Evolutionary conservation across 2,113 vertebrate genomes (phyloP).

Genomic region (Halichoerus grypus): DNA sequence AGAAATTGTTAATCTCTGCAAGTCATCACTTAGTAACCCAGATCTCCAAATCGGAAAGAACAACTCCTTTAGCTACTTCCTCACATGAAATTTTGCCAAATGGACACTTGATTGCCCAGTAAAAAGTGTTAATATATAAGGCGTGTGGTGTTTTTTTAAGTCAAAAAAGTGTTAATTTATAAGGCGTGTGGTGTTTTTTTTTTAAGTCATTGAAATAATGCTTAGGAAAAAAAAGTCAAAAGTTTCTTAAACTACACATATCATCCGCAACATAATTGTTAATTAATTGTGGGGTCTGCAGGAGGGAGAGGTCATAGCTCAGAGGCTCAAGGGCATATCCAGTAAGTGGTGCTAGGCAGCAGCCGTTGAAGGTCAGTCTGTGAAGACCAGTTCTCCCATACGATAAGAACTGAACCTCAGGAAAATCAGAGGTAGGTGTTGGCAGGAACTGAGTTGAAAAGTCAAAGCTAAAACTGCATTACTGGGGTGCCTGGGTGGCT

Average conservation of each 20-base stretch:
- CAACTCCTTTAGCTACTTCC: background rate
- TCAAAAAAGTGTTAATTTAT: background rate
- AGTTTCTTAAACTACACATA: background rate
- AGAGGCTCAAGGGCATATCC: background rate
- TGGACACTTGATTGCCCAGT: background rate
- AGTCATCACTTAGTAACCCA: background rate
- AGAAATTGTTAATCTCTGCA: background rate
- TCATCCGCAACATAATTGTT: background rate
- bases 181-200: background rate
- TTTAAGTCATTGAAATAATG: background rate
- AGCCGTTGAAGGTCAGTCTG: background rate
- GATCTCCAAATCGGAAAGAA: constrained; percentile 7
- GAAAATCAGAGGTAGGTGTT: background rate
- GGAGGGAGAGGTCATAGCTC: too few relatives aligned
- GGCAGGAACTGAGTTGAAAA: background rate
- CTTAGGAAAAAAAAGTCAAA: background rate
- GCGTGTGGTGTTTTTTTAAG: background rate
- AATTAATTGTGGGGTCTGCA: background rate
- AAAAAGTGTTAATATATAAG: background rate
- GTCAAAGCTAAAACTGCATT: background rate
- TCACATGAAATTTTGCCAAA: background rate
- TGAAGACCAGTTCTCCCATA: background rate
- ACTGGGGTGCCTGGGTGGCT: background rate
- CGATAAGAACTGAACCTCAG: background rate
- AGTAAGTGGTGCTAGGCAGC: background rate